Evolutionary conservation across 2,113 vertebrate species (phyloP), one percentile per base, ranked within the genome.

Genomic region (Sapayoa aenigma): DNA sequence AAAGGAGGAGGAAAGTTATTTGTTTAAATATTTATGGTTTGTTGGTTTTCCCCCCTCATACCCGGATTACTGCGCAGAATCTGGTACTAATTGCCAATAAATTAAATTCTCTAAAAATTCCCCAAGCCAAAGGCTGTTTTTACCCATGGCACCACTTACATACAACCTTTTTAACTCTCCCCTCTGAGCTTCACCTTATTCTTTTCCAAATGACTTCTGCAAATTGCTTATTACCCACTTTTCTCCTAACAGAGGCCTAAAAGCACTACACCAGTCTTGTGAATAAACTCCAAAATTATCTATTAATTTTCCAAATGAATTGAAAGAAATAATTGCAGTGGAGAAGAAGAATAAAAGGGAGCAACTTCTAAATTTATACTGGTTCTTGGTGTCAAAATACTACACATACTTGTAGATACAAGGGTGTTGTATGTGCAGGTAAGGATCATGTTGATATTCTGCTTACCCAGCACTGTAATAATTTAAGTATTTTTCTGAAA

Each of bases 11-110:
- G 27, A 47, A 30, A 63, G 8, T 30, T 49, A 3, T 1, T 78
- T 60, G 11, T 68, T 80, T 42, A 37, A 65, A 55, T 10, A 2
- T 35, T 68, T 28, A 6, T 24, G 23, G 14, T 24, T 9, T 1
- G 41, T 12, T 11, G 9, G 60, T 33, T 49, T 6, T 17, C 2
- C 2, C 5, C 5, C 5, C 12, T 1, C 17, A 52, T 35, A 52
- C 7, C 2, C 4, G 39, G 27, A 30, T 69, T 50, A 17, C 30
- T 73, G 17, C 17, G 21, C 55, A 71, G 44, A 78, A 82, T 14
- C 11, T 41, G 18, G 5, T 33, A 35, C 49, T 66, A 60, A 11
- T 13, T 44, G 6, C 24, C n/a, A 84, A 13, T 12, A 73, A 65
- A 67, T 55, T 44, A 89, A 80, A 76, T 63, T 42, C 4, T 39